Evolutionary conservation across 1,140 invertebrate species (phyloP).

Genomic region (Neuroterus valhalla): DNA sequence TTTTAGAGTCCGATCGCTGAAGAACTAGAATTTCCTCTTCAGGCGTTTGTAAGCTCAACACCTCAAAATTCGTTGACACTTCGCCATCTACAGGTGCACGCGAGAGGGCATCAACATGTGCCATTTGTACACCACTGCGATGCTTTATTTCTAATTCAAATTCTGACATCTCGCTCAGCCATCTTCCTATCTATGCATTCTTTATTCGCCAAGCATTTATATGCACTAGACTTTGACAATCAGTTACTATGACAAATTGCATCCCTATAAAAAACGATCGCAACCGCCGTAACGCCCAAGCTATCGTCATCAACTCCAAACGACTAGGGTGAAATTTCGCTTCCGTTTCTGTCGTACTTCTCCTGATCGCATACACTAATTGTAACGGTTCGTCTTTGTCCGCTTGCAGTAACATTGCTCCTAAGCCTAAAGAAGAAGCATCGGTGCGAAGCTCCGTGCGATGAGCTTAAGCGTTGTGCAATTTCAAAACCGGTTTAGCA

Average conservation of each 20-base stretch:
- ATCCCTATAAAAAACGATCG: neutral
- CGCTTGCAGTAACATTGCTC: conserved; percentile 51
- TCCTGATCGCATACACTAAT: too few relatives aligned
- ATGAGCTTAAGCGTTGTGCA: conserved; percentile 58
- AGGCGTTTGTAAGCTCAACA: conserved; percentile 15
- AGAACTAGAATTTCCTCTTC: conserved; percentile 38
- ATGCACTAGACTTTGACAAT: too few relatives aligned
- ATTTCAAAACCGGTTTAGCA: conserved; percentile 55
- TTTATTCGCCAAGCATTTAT: conserved; percentile 38
- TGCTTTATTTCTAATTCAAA: conserved; percentile 36
- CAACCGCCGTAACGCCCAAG: conserved; percentile 15
- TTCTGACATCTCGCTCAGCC: too few relatives aligned
- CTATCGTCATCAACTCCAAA: conserved; percentile 29
- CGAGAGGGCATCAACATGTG: conserved; percentile 65
- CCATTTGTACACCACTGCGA: conserved; percentile 48
- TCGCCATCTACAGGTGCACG: conserved; percentile 46
- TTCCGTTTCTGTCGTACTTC: too few relatives aligned
- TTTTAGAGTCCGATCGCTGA: conserved; percentile 21
- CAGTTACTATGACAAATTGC: neutral
- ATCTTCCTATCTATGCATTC: conserved; percentile 34
- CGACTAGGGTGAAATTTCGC: too few relatives aligned
- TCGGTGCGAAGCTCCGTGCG: conserved; percentile 56
- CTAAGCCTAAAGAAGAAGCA: conserved; percentile 47
- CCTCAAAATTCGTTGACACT: too few relatives aligned
- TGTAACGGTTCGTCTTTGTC: neutral